Evolutionary conservation across 2,797 vertebrate species (phyloP), one percentile per base, ranked within the genome.

Genomic region (Eidolon dupreanum): DNA sequence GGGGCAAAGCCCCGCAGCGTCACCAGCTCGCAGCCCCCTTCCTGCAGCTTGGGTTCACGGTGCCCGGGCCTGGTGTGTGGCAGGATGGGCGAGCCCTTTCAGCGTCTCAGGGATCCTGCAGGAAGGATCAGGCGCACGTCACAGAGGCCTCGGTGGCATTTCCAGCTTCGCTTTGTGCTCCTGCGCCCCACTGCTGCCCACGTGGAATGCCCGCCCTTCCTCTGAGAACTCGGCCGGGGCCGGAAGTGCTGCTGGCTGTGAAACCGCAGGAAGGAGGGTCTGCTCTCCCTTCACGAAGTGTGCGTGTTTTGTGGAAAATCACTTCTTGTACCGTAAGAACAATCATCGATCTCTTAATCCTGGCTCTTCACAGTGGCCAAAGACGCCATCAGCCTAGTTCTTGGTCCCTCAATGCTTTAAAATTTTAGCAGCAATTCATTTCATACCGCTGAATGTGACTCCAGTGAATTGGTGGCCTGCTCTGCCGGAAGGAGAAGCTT

Each of bases 1-100:
- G n/a, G n/a, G n/a, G n/a, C n/a, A 5, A 4, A 82, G 68, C 36
- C 24, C 5, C 10, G 20, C 0, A 0, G 38, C 17, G 6, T 15
- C 16, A 4, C 41, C 49, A 22, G 36, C 81, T 15, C 24, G 13
- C 36, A 36, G 88, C 70, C 3, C 8, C 15, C 61, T 28, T 31
- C 53, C 41, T 41, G 36, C 19, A 17, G 81, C 65, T 74, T 0
- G 36, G 8, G 3, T 2, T 1, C 38, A 8, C 26, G 10, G 19
- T n/a, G 15, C 0, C 31, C 2, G 4, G 65, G 53, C 28, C n/a
- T 4, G 0, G 12, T 0, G 49, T 16, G 26, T 0, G 0, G 0
- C 6, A 0, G 33, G 4, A 17, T 2, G 1, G 0, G 57, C 9
- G 24, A 61, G 71, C 77, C 36, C 31, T 3, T 13, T 28, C 15